phyloP scores from a whole-genome alignment of 2,888 invertebrate genomes.

The Zygogramma bicolorata region DNA sequence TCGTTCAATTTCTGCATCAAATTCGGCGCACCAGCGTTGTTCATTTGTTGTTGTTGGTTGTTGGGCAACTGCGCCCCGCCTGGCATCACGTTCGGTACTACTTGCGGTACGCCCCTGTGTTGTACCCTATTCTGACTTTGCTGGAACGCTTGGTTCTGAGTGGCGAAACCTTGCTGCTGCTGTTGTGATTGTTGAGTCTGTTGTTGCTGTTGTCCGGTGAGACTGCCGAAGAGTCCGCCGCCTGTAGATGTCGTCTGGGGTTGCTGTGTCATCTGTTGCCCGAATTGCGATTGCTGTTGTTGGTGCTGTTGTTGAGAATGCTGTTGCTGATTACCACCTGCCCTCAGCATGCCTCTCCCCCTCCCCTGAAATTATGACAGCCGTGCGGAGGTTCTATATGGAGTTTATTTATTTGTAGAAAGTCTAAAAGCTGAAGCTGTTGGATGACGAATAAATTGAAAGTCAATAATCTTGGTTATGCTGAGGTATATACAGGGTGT shows the following conservation, averaged over 20 bases:
- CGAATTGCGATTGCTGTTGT: constrained; percentile 56
- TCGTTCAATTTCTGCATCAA: constrained; percentile 92
- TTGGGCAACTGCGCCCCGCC: constrained; percentile 47
- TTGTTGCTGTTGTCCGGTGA: constrained; percentile 51
- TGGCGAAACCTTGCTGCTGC: constrained; percentile 58
- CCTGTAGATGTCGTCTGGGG: constrained; percentile 49
- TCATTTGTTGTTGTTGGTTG: constrained; percentile 62
- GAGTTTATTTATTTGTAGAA: too few species aligned
- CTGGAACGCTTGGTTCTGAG: constrained; percentile 56
- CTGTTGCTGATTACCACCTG: constrained; percentile 67
- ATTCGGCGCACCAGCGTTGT: constrained; percentile 73
- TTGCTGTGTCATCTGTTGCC: constrained; percentile 53
- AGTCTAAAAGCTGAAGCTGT: neutral
- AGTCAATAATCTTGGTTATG: constrained; percentile 5
- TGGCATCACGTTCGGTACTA: constrained; percentile 65
- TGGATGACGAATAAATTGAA: neutral
- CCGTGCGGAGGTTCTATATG: neutral
- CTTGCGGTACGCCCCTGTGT: constrained; percentile 70
- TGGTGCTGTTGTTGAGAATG: constrained; percentile 58
- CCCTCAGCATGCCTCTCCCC: constrained; percentile 73
- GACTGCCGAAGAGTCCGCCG: constrained; percentile 50
- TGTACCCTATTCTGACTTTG: constrained; percentile 55
- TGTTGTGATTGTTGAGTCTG: constrained; percentile 55
- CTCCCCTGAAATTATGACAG: constrained; percentile 67
- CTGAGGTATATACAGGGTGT: too few species aligned